phyloP scores from a whole-genome alignment of 2,113 vertebrate genomes.

The Myotis yumanensis region DNA sequence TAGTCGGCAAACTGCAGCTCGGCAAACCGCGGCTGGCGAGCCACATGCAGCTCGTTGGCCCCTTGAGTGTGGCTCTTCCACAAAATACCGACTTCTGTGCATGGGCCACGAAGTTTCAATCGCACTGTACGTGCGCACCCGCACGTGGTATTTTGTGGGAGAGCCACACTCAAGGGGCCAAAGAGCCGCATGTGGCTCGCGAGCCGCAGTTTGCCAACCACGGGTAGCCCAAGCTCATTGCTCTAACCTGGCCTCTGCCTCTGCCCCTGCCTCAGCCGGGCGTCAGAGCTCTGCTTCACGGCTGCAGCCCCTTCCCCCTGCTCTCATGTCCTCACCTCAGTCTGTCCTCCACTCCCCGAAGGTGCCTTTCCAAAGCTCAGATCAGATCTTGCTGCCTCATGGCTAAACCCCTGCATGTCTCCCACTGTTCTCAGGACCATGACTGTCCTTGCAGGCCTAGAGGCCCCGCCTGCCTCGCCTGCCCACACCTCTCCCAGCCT shows the following conservation, averaged over 20 bases:
- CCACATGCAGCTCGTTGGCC: too few species aligned
- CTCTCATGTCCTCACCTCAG: neutral
- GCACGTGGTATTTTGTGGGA: too few species aligned
- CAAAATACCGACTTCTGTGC: too few species aligned
- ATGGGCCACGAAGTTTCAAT: too few species aligned
- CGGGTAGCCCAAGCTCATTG: neutral
- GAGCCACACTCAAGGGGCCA: too few species aligned
- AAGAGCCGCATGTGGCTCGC: too few species aligned
- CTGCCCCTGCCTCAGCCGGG: neutral
- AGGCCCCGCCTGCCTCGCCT: neutral
- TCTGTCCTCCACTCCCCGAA: neutral
- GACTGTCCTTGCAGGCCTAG: fast-evolving
- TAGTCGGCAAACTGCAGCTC: too few species aligned
- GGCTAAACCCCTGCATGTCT: neutral
- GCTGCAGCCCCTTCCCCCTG: neutral
- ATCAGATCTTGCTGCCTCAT: neutral
- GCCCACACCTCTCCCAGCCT: neutral
- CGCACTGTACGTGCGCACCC: too few species aligned
- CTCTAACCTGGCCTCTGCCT: neutral
- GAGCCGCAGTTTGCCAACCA: too few species aligned
- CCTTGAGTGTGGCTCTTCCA: too few species aligned
- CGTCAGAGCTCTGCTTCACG: fast-evolving
- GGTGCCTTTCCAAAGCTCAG: neutral
- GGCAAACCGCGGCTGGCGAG: too few species aligned
- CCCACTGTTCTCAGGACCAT: neutral